These are phyloP conservation scores for Euborellia annulipes DNA, from an alignment of 1,140 invertebrate genomes.

Conservation along the genomic window DNA sequence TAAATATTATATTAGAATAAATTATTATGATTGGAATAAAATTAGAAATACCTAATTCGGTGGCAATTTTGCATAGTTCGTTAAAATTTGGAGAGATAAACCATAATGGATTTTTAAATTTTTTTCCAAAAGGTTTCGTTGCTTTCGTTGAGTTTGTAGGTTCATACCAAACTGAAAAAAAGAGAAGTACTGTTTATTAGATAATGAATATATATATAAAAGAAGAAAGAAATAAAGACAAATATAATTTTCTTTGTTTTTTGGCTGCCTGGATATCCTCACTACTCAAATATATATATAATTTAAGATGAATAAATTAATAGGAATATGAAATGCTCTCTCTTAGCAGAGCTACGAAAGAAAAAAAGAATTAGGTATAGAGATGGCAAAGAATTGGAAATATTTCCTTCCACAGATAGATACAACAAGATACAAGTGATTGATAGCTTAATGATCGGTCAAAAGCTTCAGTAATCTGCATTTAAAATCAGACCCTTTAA, in stretches of 20 bases:
- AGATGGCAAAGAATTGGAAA: no score
- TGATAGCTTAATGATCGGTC: no score
- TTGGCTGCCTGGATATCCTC: no score
- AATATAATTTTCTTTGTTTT: no score
- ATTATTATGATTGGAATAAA: no score
- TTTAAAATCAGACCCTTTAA: no score
- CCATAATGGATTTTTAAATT: conserved; percentile 31
- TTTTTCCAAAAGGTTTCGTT: conserved; percentile 34
- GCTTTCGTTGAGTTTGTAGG: conserved; percentile 46
- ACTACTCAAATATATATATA: not conserved
- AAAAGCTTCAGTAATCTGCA: no score
- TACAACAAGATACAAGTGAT: no score
- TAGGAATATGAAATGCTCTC: not conserved
- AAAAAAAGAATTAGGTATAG: no score
- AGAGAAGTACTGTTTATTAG: conserved; percentile 7
- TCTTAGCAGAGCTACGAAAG: not conserved
- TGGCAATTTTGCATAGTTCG: conserved; percentile 36
- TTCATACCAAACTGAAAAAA: conserved; percentile 46
- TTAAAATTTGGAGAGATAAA: conserved; percentile 55
- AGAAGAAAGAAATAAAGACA: no score
- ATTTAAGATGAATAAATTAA: not conserved
- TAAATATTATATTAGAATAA: no score
- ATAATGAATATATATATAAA: not conserved
- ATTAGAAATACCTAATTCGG: conserved; percentile 2
- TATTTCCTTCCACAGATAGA: no score